Percentiles rank a stretch among this genome's conserved stretches.
Conservation (phyloP, 2,113 vertebrate species). For the Canis aureus region DNA sequence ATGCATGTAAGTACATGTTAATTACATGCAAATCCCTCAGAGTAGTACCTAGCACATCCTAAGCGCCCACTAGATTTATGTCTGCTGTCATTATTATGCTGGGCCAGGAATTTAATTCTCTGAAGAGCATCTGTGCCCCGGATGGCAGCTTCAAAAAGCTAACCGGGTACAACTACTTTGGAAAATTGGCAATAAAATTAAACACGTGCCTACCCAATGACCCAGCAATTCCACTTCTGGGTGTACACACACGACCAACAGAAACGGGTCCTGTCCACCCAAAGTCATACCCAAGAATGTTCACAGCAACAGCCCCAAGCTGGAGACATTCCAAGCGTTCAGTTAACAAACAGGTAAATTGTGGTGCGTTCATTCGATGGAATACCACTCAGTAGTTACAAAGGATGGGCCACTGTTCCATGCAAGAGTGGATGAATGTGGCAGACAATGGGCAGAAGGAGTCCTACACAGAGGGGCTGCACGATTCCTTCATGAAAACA, state of each 20-base stretch:
- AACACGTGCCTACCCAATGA: slow-evolving; percentile 40
- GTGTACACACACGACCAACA: neutral
- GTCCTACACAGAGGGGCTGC: neutral
- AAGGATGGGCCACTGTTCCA: slow-evolving; percentile 27
- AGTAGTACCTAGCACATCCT: slow-evolving; percentile 45
- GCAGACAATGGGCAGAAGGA: neutral
- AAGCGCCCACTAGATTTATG: slow-evolving; percentile 10
- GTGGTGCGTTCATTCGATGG: neutral
- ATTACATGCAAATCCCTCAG: slow-evolving; percentile 58
- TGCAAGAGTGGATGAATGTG: neutral
- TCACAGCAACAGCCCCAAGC: neutral
- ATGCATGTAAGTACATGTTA: slow-evolving; percentile 43
- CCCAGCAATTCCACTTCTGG: slow-evolving; percentile 3
- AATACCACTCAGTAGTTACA: slow-evolving; percentile 48
- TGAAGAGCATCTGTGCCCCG: slow-evolving; percentile 31
- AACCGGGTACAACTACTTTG: slow-evolving; percentile 39
- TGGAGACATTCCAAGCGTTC: slow-evolving; percentile 47
- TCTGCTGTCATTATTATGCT: slow-evolving; percentile 36
- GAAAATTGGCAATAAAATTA: slow-evolving; percentile 46
- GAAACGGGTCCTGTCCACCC: neutral
- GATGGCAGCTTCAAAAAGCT: slow-evolving; percentile 62
- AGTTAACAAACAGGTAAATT: slow-evolving; percentile 1
- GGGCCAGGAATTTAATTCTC: slow-evolving; percentile 49
- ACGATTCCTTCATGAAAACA: slow-evolving; percentile 19
- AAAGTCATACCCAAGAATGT: neutral